Percentiles rank a stretch among this genome's conserved stretches.
phyloP scores from a whole-genome alignment of 2,113 vertebrate species.

The Sylvia atricapilla region DNA sequence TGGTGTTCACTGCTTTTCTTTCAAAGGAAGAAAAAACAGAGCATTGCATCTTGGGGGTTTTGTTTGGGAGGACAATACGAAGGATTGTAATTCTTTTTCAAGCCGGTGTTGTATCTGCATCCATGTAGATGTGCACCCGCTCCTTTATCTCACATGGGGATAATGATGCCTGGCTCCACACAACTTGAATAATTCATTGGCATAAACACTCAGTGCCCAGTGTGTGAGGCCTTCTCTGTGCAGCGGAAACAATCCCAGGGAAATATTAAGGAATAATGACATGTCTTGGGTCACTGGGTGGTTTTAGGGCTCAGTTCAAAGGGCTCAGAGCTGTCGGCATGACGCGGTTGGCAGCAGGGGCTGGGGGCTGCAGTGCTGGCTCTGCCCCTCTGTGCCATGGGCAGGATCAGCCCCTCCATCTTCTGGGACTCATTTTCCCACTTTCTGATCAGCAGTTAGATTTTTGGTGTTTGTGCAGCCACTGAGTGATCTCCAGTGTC shows the following conservation, averaged over 20 bases:
- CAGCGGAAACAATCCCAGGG: background rate
- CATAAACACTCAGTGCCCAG: background rate
- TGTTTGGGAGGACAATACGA: background rate
- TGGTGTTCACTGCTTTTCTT: background rate
- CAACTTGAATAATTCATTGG: constrained; percentile 43
- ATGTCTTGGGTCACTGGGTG: accelerated
- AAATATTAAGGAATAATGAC: background rate
- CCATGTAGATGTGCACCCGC: background rate
- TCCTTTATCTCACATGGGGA: background rate
- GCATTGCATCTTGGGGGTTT: background rate
- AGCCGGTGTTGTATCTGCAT: background rate
- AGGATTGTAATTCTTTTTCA: background rate
- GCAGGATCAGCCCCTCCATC: background rate
- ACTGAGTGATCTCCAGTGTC: accelerated
- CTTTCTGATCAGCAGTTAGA: no score
- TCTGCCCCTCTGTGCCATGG: background rate
- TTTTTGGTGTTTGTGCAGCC: background rate
- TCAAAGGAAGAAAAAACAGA: background rate
- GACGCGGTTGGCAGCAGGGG: background rate
- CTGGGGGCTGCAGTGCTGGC: background rate
- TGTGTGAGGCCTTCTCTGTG: accelerated
- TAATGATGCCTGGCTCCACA: constrained; percentile 4
- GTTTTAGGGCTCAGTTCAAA: accelerated
- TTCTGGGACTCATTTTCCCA: accelerated
- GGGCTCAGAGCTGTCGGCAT: accelerated